Evolutionary conservation across 92 coral and sea anemone genomes (phyloP), one percentile per base, ranked within the genome.

Genomic region (Epizoanthus ramosus): DNA sequence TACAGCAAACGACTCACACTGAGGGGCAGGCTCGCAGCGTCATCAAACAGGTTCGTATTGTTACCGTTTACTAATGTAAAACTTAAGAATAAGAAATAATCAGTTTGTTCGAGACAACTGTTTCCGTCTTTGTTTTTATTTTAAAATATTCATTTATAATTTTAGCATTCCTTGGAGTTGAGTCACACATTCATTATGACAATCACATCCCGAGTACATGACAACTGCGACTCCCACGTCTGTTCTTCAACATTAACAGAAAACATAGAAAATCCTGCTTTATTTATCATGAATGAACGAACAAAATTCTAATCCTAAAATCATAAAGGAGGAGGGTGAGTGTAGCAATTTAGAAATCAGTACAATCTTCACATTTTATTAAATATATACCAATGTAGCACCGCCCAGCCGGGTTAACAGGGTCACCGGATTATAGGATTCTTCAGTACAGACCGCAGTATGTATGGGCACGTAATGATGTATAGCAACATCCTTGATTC

Each of bases 1-100:
- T 87, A n/a, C 60, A 77, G 56, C 79, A 72, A 24, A 39, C 87
- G 7, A 80, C 77, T 0, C 80, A 87, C 73, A 81, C 90, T 0
- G 90, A 87, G 54, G 80, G 74, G 33, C 81, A 83, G 50, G 87
- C 90, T 37, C 85, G 90, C 22, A 25, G 73, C 39, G 59, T 81
- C 74, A 82, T 87, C 63, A 80, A 79, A 59, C 82, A 77, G 66
- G 82, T 77, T 77, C 24, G 82, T 16, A 4, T 22, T 12, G 54
- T 50, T 50, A 50, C 14, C 8, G 31, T 33, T 18, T 66, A 66
- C 14, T 23, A 31, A 16, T 61, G 21, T 61, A n/a, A 22, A 50
- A 50, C 14, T 22, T 24, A 10, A 41, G 8, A 66, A 37, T 6
- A 43, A 12, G 43, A 71, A 67, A 35, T 67, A 33, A 41, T 28